Base-by-base conservation (phyloP, 1,140 invertebrate genomes). In the Megalopta genalis region DNA sequence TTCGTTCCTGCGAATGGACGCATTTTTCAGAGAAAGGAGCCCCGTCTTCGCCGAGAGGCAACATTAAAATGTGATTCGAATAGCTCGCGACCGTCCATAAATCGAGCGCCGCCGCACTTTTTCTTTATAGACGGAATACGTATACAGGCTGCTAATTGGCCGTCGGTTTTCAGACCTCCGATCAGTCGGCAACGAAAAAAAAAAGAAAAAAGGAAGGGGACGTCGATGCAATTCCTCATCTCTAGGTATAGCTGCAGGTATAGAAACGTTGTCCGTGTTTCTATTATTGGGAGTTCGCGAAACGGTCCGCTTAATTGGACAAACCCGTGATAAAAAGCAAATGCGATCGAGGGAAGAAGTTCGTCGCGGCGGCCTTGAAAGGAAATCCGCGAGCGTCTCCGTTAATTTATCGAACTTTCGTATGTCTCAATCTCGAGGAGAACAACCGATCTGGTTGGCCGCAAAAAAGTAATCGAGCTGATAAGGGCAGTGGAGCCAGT, bases 31-130 rank as follows among this genome's bases (percentile, higher is more conserved):
- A 10, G 18, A 5, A 16, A n/a, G 18, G 16, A 46, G 21, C 4
- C 46, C n/a, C 62, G n/a, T 7, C 16, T 6, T n/a, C 37, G 21
- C 63, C 7, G 27, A 39, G 10, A 9, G 52, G 21, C 25, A 23
- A 25, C 23, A 42, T 65, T 74, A 54, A 74, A 74, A 54, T 67
- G 71, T 57, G 21, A 66, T 65, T 32, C 66, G 54, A 66, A 75
- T 54, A 64, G 63, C 27, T 39, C 12, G 27, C 52, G 60, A 27
- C 23, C 27, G 27, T 18, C 27, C 16, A 57, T 67, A 39, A 46
- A 25, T 70, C 54, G 54, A 21, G 4, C 21, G 18, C 37, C 18
- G 9, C 5, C 0, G 21, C 14, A 9, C 25, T 46, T 76, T 67
- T 68, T 74, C 12, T 37, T 10, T n/a, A 5, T 4, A 18, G 23